Conservation (phyloP, 2,888 invertebrate genomes). For the Phoenoteleia sp. region DNA sequence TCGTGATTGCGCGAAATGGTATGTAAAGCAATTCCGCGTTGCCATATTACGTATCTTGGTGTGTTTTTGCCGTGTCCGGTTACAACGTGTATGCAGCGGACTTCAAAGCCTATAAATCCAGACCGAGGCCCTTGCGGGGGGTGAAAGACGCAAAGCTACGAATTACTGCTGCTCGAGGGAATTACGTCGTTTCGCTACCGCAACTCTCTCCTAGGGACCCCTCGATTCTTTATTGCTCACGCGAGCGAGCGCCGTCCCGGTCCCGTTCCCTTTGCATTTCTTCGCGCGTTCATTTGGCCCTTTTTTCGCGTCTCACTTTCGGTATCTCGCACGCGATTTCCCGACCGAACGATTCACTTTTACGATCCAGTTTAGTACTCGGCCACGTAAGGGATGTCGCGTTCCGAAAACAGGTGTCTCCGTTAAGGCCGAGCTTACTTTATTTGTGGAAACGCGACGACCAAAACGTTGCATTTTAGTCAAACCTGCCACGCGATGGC, state of each 20-base stretch:
- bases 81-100: constrained; percentile 77
- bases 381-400: not conserved
- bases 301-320: constrained; percentile 28
- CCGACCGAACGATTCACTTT: constrained; percentile 4
- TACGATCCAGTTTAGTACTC: constrained; percentile 30
- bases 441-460: not conserved
- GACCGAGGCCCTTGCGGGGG: constrained; percentile 68
- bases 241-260: constrained; percentile 41
- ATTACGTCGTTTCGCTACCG: constrained; percentile 59
- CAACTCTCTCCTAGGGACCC: constrained; percentile 38
- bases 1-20: constrained; percentile 85
- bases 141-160: constrained; percentile 64
- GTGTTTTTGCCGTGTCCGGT: constrained; percentile 79
- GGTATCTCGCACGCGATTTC: constrained; percentile 39
- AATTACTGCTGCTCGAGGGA: constrained; percentile 54
- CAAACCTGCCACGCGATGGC: not conserved
- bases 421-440: not conserved
- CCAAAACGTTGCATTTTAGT: not conserved
- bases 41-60: constrained; percentile 70
- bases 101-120: constrained; percentile 81
- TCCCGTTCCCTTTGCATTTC: constrained; percentile 22
- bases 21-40: constrained; percentile 85
- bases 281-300: not conserved
- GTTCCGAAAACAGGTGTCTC: constrained; percentile 42
- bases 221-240: constrained; percentile 61